These are phyloP conservation scores for Bradynema listronoti DNA, from an alignment of 1,140 invertebrate genomes.

Conservation along the genomic window DNA sequence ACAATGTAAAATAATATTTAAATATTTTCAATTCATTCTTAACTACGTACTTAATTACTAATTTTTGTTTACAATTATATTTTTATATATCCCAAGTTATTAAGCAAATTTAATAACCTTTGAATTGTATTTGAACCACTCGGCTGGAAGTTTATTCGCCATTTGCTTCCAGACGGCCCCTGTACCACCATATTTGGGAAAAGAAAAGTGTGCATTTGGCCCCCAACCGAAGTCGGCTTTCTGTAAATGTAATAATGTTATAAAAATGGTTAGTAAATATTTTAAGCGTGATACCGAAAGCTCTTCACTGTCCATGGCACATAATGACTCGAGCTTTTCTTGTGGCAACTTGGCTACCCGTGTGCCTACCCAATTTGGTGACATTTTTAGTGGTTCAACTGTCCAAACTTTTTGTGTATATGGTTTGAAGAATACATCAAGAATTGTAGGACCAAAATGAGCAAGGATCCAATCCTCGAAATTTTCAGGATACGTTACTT, in stretches of 20 bases:
- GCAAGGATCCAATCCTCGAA: slow-evolving; percentile 56
- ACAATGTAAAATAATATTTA: slow-evolving; percentile 14
- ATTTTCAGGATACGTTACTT: slow-evolving; percentile 30
- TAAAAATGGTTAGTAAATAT: slow-evolving; percentile 5
- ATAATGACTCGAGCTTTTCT: slow-evolving; percentile 51
- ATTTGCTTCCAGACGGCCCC: slow-evolving; percentile 56
- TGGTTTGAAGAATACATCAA: slow-evolving; percentile 56
- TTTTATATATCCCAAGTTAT: no score
- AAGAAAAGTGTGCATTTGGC: slow-evolving; percentile 50
- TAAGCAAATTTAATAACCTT: slow-evolving; percentile 42
- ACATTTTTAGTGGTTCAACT: slow-evolving; percentile 54
- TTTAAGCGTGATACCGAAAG: slow-evolving; percentile 39
- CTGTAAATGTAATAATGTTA: slow-evolving; percentile 25
- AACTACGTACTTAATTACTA: no score
- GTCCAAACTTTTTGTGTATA: slow-evolving; percentile 58
- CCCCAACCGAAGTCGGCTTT: slow-evolving; percentile 57
- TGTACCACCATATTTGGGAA: slow-evolving; percentile 57
- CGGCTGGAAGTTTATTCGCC: slow-evolving; percentile 43
- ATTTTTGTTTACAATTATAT: no score
- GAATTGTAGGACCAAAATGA: slow-evolving; percentile 55
- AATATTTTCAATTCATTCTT: no score
- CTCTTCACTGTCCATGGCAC: slow-evolving; percentile 50
- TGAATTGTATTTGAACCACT: slow-evolving; percentile 51
- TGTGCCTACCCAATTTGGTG: slow-evolving; percentile 50
- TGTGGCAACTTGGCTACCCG: slow-evolving; percentile 56